Evolutionary conservation across 2,113 vertebrate species (phyloP), one percentile per base, ranked within the genome.

Genomic region (Rhagologus leucostigma): DNA sequence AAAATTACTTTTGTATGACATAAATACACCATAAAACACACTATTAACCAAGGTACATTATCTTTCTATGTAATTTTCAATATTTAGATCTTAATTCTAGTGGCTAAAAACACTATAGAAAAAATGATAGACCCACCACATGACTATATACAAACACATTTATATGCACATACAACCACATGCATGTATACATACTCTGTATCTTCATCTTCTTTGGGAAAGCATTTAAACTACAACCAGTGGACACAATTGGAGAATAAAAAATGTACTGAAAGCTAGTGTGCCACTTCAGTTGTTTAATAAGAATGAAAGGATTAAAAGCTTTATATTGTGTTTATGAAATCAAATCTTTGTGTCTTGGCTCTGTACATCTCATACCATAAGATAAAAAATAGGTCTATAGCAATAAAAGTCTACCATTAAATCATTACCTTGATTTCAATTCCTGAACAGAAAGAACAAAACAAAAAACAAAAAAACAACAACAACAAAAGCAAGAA

Each of bases 341-440:
- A 89, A 83, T 94, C 27, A 67, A 87, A 80, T 94, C 75, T 96
- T 94, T 95, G 55, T 89, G 63, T 90, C 87, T 91, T 80, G 82
- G 73, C 41, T 73, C 70, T 93, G 52, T 86, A 59, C 84, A 93
- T 92, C 83, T 79, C 88, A 17, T 84, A 47, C 94, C 70, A 64
- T 76, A 92, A 96, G 81, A 87, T 95, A 97, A 97, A 89, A 95
- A 97, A 80, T 86, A 95, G 68, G 85, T 94, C 92, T 89, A 96
- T 93, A 95, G 82, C 94, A 96, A 95, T 95, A 95, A 90, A 97
- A 96, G 65, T 85, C 90, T 88, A 41, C 87, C 52, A 80, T 96
- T 97, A 96, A 97, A 95, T 37, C 11, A 39, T 93, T 90, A 95
- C 85, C 79, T 94, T 89, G 87, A 95, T 96, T 95, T 95, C 91